Evolutionary conservation across 1,140 invertebrate genomes (phyloP).

Genomic region (Apis laboriosa): DNA sequence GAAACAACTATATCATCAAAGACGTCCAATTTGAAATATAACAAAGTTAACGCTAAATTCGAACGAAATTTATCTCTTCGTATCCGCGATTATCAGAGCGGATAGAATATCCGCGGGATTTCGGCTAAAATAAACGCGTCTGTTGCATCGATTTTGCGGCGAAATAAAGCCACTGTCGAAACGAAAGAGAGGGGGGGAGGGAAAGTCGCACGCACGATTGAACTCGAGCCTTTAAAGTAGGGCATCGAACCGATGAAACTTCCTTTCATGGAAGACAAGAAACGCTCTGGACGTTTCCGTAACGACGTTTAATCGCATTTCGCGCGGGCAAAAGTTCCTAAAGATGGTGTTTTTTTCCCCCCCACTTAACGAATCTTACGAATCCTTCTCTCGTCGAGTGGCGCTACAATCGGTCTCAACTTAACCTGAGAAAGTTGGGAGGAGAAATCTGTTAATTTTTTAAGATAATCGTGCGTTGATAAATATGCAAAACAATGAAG

Average conservation of each 20-base stretch:
- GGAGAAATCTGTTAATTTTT: slow-evolving; percentile 7
- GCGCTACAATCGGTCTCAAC: neutral
- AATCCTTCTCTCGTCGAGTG: neutral
- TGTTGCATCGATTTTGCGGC: neutral
- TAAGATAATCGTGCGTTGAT: neutral
- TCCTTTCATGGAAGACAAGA: neutral
- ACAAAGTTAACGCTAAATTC: neutral
- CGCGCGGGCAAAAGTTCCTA: neutral
- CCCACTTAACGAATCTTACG: slow-evolving; percentile 3
- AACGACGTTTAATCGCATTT: slow-evolving; percentile 26
- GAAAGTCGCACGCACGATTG: neutral
- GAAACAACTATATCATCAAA: neutral
- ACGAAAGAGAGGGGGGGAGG: neutral
- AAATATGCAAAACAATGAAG: slow-evolving; percentile 36
- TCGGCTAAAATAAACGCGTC: neutral
- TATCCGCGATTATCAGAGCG: neutral
- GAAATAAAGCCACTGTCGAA: neutral
- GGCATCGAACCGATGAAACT: neutral
- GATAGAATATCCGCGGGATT: too few species aligned
- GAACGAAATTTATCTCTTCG: neutral
- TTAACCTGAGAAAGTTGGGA: slow-evolving; percentile 18
- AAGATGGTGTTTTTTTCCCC: neutral
- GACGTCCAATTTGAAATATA: neutral
- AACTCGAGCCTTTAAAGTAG: neutral
- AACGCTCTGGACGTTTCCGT: neutral